Conservation (phyloP, 1,140 invertebrate genomes). For the Holotrichia oblita region DNA sequence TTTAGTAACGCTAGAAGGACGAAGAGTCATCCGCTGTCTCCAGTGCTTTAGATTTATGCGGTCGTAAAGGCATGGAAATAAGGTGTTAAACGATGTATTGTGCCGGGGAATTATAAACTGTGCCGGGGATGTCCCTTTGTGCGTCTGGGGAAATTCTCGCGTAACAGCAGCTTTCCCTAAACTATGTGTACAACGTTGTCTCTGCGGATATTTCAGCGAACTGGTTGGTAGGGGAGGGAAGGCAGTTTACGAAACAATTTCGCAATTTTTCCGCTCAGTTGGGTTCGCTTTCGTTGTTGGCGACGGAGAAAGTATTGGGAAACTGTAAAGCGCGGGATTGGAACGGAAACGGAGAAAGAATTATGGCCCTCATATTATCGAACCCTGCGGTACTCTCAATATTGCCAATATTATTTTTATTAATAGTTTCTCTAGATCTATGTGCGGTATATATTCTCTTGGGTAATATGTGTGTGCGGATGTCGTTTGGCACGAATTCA, state of each 20-base stretch:
- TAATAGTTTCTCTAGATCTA: neutral
- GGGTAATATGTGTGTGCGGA: neutral
- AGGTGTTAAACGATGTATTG: constrained; percentile 36
- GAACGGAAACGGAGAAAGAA: neutral
- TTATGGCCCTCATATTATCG: constrained; percentile 12
- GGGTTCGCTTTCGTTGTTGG: neutral
- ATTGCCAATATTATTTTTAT: neutral
- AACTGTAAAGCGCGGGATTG: neutral
- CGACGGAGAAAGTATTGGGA: neutral
- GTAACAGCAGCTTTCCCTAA: neutral
- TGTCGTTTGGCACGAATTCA: neutral
- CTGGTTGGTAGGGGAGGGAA: neutral
- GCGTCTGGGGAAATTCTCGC: constrained; percentile 21
- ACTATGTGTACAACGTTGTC: neutral
- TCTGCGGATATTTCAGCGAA: neutral
- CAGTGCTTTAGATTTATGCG: constrained; percentile 27
- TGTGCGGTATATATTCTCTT: neutral
- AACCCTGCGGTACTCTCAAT: neutral
- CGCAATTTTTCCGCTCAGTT: constrained; percentile 13
- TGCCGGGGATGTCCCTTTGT: constrained; percentile 5
- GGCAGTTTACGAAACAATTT: constrained; percentile 13
- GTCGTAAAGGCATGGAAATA: constrained; percentile 35
- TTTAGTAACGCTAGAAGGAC: neutral
- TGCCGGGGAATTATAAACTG: constrained; percentile 31
- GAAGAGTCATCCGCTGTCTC: constrained; percentile 3